phyloP scores from a whole-genome alignment of 1,140 invertebrate species.

The Cyphomyrmex costatus region DNA sequence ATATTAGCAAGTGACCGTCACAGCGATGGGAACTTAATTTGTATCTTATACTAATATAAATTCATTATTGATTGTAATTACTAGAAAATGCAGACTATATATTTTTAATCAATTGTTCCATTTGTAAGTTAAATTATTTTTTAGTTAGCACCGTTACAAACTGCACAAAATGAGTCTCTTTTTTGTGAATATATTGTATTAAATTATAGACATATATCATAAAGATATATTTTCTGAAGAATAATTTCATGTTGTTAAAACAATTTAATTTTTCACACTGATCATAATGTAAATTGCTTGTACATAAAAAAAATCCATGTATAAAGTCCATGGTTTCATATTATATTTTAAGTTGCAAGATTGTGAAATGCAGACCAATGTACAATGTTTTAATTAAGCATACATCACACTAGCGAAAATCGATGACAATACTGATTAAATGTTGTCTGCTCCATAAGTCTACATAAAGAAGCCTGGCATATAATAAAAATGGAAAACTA shows the following conservation, averaged over 20 bases:
- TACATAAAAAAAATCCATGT: conserved; percentile 37
- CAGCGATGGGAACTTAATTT: too few species aligned
- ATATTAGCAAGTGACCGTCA: too few species aligned
- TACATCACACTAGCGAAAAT: conserved; percentile 19
- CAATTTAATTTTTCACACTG: background rate
- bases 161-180: conserved; percentile 13
- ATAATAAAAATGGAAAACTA: conserved; percentile 24
- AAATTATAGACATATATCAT: background rate
- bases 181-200: conserved; percentile 21
- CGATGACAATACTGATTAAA: conserved; percentile 66
- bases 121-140: conserved; percentile 28
- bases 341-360: conserved; percentile 32
- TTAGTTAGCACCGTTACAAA: background rate
- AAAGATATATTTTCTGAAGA: conserved; percentile 27
- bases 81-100: background rate
- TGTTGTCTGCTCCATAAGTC: conserved; percentile 25
- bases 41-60: too few species aligned
- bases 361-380: conserved; percentile 27
- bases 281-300: conserved; percentile 42
- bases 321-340: conserved; percentile 20
- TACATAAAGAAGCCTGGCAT: conserved; percentile 48
- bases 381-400: conserved; percentile 43
- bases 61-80: conserved; percentile 15
- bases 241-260: conserved; percentile 24
- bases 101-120: conserved; percentile 22